A percentile compares a stretch with the other conserved stretches of the same genome.
phyloP scores from a whole-genome alignment of 2,888 invertebrate species.

The Noctua janthe region DNA sequence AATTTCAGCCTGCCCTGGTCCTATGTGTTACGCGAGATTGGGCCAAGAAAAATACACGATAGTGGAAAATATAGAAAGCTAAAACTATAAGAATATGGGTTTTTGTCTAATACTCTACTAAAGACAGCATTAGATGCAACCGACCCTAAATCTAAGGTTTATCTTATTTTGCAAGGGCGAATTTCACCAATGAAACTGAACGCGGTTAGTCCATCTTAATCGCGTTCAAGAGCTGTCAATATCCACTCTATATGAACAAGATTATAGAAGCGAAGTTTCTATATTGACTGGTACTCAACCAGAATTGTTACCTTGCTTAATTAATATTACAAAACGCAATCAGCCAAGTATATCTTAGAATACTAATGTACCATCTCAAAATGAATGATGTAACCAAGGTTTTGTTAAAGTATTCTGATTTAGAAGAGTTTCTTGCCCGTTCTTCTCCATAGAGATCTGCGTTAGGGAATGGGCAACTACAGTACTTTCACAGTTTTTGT shows the following conservation, averaged over 20 bases:
- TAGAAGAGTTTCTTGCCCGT: too few relatives aligned
- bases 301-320: constrained; percentile 3
- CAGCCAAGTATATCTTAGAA: constrained; percentile 23
- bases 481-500: too few relatives aligned
- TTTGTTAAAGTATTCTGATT: too few relatives aligned
- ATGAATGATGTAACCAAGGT: too few relatives aligned
- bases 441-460: too few relatives aligned
- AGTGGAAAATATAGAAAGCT: too few relatives aligned
- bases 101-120: too few relatives aligned
- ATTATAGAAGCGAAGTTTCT: background rate
- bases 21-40: background rate
- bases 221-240: background rate
- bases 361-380: too few relatives aligned
- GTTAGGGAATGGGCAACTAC: too few relatives aligned
- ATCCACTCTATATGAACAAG: background rate
- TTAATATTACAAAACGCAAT: constrained; percentile 17
- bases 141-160: background rate
- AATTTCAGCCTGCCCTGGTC: background rate
- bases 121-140: background rate
- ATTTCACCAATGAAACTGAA: background rate
- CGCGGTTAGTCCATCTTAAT: background rate
- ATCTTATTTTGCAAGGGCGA: background rate
- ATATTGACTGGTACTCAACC: background rate
- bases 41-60: background rate
- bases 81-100: too few relatives aligned